Evolutionary conservation across 1,140 invertebrate genomes (phyloP), one percentile per base, ranked within the genome.

Genomic region (Drosophila pseudoananassae): DNA sequence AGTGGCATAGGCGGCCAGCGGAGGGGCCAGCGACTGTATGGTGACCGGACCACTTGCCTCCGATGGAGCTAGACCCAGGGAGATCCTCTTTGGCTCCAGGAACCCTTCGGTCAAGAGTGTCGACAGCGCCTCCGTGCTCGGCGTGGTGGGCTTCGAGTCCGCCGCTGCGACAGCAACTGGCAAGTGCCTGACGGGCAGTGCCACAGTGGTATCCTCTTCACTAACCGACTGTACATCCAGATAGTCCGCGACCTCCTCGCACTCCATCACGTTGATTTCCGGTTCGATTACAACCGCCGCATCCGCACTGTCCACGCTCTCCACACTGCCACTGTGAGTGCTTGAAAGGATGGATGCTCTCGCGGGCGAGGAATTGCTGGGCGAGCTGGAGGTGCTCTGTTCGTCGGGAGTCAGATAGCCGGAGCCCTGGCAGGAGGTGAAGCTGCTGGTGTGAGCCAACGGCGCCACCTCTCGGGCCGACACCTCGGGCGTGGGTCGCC

Each of bases 101-200:
- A 97, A 98, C 3, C 95, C 96, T 57, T 98, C 97, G 3, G 97
- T 93, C 3, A 96, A 96, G 10, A 95, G 94, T 1, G 97, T 97
- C 1, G 82, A 87, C 93, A 96, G 94, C 1, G 96, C 93, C 0
- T 97, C 97, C 1, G 97, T 97, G 75, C 96, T 97, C 0, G 97
- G 97, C 0, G 97, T 97, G 0, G 96, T 96, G 1, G 95, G 93
- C 74, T 94, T 90, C 6, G 53, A 70, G 9, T 10, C 38, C 7
- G 43, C 66, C 40, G 56, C 61, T 60, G 79, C 65, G 2, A 12
- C 9, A 6, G 29, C 17, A 12, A 15, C 23, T 29, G 36, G 29
- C 31, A 36, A 9, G 1, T 3, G 23, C 3, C 46, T 43, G 43
- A 14, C 46, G 0, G 40, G 56, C 25, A 78, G 6, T 85, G 87